Percentiles rank a stretch among this genome's conserved stretches.
These are phyloP conservation scores for Sebastes kiyomatsui DNA, from an alignment of 2,797 vertebrate species.

Conservation along the genomic window DNA sequence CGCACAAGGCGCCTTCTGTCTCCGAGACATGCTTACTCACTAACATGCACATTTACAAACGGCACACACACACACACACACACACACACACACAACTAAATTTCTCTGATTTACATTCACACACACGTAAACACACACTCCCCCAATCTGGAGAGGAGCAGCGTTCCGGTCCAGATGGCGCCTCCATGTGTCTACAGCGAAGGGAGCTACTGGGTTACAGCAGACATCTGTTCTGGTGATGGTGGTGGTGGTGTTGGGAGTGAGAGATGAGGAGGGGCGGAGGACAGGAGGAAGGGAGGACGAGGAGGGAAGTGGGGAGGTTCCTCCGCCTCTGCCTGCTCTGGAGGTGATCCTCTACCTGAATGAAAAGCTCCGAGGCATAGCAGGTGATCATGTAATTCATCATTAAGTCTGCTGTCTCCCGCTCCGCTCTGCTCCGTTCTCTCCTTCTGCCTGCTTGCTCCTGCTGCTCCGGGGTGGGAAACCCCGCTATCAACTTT, in stretches of 20 bases:
- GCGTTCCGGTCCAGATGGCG: conserved; percentile 84
- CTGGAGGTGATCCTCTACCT: conserved; percentile 80
- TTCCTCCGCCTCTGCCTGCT: conserved; percentile 59
- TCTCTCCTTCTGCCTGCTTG: conserved; percentile 47
- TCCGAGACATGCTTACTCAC: conserved; percentile 69
- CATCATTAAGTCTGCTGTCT: conserved; percentile 75
- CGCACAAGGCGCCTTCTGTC: conserved; percentile 71
- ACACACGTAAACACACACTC: conserved; percentile 42
- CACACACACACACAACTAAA: conserved; percentile 6
- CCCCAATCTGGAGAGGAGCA: conserved; percentile 80
- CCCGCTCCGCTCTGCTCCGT: conserved; percentile 53
- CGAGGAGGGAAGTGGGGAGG: neutral
- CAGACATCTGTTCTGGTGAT: conserved; percentile 87
- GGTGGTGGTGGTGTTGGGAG: conserved; percentile 75
- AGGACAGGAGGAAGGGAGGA: conserved; percentile 22
- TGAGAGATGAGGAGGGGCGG: conserved; percentile 57
- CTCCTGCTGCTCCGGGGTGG: conserved; percentile 48
- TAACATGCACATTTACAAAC: conserved; percentile 42
- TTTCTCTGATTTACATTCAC: conserved; percentile 49
- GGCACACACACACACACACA: conserved; percentile 37
- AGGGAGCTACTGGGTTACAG: conserved; percentile 87
- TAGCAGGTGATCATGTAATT: conserved; percentile 81
- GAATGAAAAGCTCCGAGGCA: conserved; percentile 75
- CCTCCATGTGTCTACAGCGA: conserved; percentile 86
- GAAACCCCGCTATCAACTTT: conserved; percentile 29